These are phyloP conservation scores for Mastigias papua DNA, from an alignment of 30 jellyfish, hydroid and myxozoan species.

Conservation along the genomic window DNA sequence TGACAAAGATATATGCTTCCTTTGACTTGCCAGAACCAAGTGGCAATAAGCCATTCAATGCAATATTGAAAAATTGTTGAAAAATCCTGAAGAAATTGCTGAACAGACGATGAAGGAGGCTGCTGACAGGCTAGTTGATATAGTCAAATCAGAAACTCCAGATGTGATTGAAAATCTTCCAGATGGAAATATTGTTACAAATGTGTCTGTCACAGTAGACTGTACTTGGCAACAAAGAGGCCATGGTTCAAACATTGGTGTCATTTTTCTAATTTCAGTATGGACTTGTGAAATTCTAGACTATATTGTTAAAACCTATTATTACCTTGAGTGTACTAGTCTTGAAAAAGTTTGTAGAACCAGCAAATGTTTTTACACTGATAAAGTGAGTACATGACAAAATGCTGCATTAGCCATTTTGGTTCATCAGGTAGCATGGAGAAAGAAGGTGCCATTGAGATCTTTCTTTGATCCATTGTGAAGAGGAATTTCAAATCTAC, in stretches of 20 bases:
- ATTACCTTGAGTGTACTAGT: slow-evolving; percentile 32
- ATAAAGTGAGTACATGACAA: not conserved
- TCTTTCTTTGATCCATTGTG: slow-evolving; percentile 43
- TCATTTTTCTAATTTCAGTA: slow-evolving; percentile 12
- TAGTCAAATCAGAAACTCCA: slow-evolving; percentile 37
- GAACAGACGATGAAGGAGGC: slow-evolving; percentile 40
- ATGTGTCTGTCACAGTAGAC: slow-evolving; percentile 50
- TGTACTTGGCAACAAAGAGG: too few species aligned
- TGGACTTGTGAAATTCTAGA: slow-evolving; percentile 52
- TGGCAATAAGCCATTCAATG: slow-evolving; percentile 7
- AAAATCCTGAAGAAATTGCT: slow-evolving; percentile 2
- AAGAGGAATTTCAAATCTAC: too few species aligned
- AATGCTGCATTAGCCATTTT: slow-evolving; percentile 37
- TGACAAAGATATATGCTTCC: slow-evolving; percentile 36
- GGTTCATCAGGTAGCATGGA: slow-evolving; percentile 63
- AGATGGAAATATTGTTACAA: slow-evolving; percentile 5
- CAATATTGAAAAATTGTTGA: not conserved
- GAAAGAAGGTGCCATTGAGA: slow-evolving; percentile 49
- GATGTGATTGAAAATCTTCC: slow-evolving; percentile 20
- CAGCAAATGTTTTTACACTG: slow-evolving; percentile 1
- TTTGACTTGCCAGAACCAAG: slow-evolving; percentile 23
- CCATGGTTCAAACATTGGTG: slow-evolving; percentile 66
- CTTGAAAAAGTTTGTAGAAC: slow-evolving; percentile 26
- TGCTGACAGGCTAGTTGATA: slow-evolving; percentile 9
- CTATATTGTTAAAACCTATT: slow-evolving; percentile 37